Percentiles rank a stretch among this genome's conserved stretches.
These are phyloP conservation scores for Eulemur macaco DNA, from an alignment of 2,113 vertebrate species.

Conservation along the genomic window DNA sequence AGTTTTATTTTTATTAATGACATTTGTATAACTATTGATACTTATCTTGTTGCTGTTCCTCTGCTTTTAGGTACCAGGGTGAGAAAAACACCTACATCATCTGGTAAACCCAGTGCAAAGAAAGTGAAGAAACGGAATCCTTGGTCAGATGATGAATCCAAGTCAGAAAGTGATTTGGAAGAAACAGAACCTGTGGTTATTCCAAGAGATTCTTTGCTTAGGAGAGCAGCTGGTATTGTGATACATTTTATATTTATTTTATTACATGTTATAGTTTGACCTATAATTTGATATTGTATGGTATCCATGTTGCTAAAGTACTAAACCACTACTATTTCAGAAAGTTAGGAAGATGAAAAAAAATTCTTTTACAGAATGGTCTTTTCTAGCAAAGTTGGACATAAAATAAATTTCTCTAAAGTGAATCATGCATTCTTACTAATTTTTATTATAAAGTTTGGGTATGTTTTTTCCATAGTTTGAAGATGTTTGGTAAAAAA, in stretches of 20 bases:
- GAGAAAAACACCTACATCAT: constrained; percentile 88
- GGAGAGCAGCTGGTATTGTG: constrained; percentile 93
- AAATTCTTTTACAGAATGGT: not conserved
- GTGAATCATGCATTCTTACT: not conserved
- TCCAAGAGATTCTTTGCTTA: constrained; percentile 94
- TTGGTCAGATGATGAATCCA: constrained; percentile 97
- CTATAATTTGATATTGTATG: not conserved
- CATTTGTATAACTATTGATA: not conserved
- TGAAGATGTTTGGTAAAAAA: constrained; percentile 15
- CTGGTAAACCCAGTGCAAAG: constrained; percentile 88
- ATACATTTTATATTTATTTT: constrained; percentile 35
- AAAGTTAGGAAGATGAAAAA: not conserved
- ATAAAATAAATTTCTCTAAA: not conserved
- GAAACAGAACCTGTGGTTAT: constrained; percentile 92
- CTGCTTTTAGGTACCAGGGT: constrained; percentile 89
- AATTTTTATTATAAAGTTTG: constrained; percentile 18
- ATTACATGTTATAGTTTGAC: not conserved
- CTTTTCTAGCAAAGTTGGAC: not conserved
- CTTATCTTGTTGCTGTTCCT: not conserved
- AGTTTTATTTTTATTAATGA: constrained; percentile 15
- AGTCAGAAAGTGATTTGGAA: constrained; percentile 95
- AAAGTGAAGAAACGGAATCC: constrained; percentile 98
- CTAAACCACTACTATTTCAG: not conserved
- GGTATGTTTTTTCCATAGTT: not conserved
- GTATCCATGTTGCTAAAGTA: not conserved